Evolutionary conservation across 2,113 vertebrate genomes (phyloP).

Genomic region (Paradoxurus hermaphroditus): DNA sequence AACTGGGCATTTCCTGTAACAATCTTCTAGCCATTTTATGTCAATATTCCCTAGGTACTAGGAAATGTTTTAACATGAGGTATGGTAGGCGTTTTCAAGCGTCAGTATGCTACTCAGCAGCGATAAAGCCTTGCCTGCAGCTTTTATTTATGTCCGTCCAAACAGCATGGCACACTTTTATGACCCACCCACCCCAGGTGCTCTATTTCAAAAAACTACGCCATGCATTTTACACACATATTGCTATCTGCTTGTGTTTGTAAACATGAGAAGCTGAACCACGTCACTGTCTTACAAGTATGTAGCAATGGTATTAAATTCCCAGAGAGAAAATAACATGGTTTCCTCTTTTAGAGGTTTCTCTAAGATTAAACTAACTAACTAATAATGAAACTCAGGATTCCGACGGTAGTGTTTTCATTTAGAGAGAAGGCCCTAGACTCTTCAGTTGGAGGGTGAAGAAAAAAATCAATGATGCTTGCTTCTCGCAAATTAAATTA

Average conservation of each 20-base stretch:
- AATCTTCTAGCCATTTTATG: neutral
- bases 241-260: neutral
- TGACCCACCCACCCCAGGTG: neutral
- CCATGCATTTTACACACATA: neutral
- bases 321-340: neutral
- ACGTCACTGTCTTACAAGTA: neutral
- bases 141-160: constrained; percentile 27
- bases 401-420: neutral
- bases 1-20: neutral
- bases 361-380: neutral
- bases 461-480: neutral
- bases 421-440: neutral
- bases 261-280: constrained; percentile 37
- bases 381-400: neutral
- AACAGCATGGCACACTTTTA: neutral
- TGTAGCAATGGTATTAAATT: neutral
- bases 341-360: neutral
- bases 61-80: neutral
- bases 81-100: neutral
- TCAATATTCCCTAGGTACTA: neutral
- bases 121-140: neutral
- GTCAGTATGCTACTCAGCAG: neutral
- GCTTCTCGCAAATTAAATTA: neutral
- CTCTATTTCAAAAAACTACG: neutral
- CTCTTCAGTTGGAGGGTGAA: neutral